phyloP scores from a whole-genome alignment of 1,140 invertebrate genomes.

The Drosophila kurseongensis region DNA sequence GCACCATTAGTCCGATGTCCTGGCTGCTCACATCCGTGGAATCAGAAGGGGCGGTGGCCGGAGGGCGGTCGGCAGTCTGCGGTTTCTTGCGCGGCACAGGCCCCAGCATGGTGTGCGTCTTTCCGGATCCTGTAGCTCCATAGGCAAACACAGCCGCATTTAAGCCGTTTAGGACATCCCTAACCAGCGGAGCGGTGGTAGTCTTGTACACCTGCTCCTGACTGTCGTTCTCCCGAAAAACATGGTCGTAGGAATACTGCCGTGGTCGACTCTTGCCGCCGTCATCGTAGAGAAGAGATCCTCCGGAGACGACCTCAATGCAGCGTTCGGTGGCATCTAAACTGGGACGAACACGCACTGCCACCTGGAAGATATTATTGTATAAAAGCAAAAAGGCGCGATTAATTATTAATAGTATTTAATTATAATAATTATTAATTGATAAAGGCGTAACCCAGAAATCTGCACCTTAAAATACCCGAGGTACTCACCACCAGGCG shows the following conservation, averaged over 20 bases:
- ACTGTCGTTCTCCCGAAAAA: constrained; percentile 91
- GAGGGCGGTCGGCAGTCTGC: constrained; percentile 45
- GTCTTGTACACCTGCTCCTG: constrained; percentile 94
- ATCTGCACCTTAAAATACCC: too few relatives aligned
- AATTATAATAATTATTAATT: too few relatives aligned
- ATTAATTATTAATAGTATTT: too few relatives aligned
- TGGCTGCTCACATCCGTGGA: constrained; percentile 63
- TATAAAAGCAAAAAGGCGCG: too few relatives aligned
- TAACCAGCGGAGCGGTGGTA: constrained; percentile 92
- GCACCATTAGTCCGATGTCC: constrained; percentile 80
- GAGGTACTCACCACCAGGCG: constrained; percentile 64
- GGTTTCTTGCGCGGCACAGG: constrained; percentile 81
- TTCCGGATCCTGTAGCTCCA: constrained; percentile 85
- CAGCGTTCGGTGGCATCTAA: constrained; percentile 75
- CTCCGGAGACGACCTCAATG: constrained; percentile 81
- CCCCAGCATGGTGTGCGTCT: constrained; percentile 84
- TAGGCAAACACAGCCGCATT: constrained; percentile 99
- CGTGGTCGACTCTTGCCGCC: constrained; percentile 86
- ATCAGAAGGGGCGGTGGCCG: constrained; percentile 26
- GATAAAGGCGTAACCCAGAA: too few relatives aligned
- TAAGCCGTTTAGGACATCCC: constrained; percentile 95
- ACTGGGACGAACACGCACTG: constrained; percentile 79
- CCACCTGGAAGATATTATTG: constrained; percentile 52
- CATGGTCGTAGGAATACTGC: constrained; percentile 94
- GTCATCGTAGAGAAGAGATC: constrained; percentile 83